Conservation (phyloP, 2,888 invertebrate genomes). For the Herminia tarsipennalis region DNA sequence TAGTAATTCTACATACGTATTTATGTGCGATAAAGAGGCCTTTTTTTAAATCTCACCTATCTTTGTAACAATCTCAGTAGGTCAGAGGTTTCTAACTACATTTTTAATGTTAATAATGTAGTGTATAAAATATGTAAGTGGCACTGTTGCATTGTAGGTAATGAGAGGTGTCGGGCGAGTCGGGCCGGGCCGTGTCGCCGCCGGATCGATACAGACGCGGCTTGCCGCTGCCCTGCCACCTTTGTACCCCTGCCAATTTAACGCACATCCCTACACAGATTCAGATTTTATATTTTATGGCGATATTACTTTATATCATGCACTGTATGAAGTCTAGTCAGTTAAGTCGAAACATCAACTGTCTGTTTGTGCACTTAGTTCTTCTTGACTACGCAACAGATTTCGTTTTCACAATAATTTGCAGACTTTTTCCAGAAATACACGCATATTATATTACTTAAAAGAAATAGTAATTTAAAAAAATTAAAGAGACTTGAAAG, state of each 20-base stretch:
- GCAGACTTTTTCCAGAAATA: too few species aligned
- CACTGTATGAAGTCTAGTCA: too few species aligned
- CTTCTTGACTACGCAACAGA: too few species aligned
- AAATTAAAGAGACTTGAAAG: background rate
- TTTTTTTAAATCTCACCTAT: conserved; percentile 14
- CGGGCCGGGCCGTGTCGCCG: conserved; percentile 50
- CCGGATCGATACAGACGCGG: conserved; percentile 59
- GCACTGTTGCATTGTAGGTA: conserved; percentile 48
- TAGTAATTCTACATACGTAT: background rate
- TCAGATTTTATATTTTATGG: conserved; percentile 42
- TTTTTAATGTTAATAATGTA: conserved; percentile 1
- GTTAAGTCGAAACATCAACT: too few species aligned
- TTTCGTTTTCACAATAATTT: too few species aligned
- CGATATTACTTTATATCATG: too few species aligned
- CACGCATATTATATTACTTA: too few species aligned
- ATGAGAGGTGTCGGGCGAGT: conserved; percentile 60
- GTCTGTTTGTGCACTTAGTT: too few species aligned
- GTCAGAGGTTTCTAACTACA: conserved; percentile 13
- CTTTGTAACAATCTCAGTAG: conserved; percentile 31
- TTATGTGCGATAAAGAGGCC: conserved; percentile 18
- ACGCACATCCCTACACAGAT: conserved; percentile 50
- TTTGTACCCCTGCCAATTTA: conserved; percentile 55
- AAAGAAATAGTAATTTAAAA: too few species aligned
- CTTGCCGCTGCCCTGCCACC: conserved; percentile 57
- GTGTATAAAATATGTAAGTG: conserved; percentile 27